Conservation (phyloP, 2,797 vertebrate species). For the Podarcis siculus region DNA sequence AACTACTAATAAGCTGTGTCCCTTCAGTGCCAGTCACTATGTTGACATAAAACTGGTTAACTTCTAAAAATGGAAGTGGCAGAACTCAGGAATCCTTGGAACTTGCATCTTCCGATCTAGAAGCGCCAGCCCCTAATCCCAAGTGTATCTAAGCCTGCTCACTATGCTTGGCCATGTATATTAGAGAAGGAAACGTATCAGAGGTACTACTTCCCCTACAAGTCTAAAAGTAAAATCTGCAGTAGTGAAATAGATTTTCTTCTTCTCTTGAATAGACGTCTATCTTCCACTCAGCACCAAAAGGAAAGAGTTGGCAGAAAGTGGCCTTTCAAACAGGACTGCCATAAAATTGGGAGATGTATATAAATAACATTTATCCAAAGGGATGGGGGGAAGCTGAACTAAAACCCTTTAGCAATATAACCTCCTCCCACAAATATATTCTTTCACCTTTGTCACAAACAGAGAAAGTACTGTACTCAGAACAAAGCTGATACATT, state of each 20-base stretch:
- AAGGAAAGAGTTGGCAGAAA: neutral
- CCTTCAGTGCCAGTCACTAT: neutral
- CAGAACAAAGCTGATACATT: neutral
- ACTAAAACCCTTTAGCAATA: neutral
- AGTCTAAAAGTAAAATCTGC: neutral
- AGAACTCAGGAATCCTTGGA: neutral
- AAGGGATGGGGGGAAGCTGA: neutral
- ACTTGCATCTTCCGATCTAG: neutral
- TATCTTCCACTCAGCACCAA: neutral
- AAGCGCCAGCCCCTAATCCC: neutral
- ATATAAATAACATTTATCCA: neutral
- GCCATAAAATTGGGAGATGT: neutral
- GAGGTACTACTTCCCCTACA: neutral
- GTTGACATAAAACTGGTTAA: neutral
- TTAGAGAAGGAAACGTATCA: neutral
- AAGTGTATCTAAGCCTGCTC: neutral
- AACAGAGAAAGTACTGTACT: neutral
- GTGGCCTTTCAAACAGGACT: neutral
- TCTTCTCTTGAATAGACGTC: neutral
- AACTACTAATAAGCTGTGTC: neutral
- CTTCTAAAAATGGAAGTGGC: neutral
- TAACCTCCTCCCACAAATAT: neutral
- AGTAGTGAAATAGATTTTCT: neutral
- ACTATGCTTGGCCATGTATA: neutral
- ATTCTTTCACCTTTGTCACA: neutral